A percentile compares a stretch with the other conserved stretches of the same genome.
phyloP scores from a whole-genome alignment of 2,113 vertebrate genomes.

The Malurus alboscapulatus region DNA sequence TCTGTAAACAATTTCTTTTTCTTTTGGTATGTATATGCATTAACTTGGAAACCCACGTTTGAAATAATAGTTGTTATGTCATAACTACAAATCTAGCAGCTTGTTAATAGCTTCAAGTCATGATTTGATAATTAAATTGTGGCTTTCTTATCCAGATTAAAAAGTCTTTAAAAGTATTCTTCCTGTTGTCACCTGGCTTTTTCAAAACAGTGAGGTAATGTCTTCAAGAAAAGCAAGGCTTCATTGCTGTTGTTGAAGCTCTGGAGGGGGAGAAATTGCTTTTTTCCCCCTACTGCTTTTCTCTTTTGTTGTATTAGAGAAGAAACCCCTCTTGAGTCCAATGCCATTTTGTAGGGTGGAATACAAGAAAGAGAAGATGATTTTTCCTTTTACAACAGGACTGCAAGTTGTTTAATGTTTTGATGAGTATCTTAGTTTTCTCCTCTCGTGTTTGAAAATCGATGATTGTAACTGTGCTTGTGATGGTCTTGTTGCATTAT shows the following conservation, averaged over 20 bases:
- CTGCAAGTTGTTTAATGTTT: background rate
- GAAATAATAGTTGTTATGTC: background rate
- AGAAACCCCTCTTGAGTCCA: background rate
- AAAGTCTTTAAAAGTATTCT: background rate
- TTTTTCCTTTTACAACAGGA: background rate
- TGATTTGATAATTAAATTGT: background rate
- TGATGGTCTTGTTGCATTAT: background rate
- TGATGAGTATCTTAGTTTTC: background rate
- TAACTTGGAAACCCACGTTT: background rate
- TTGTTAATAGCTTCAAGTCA: background rate
- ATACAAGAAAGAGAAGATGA: background rate
- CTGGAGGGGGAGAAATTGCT: background rate
- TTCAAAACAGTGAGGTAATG: background rate
- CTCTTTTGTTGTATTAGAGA: background rate
- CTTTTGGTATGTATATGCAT: background rate
- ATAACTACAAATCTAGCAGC: background rate
- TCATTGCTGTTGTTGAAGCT: background rate
- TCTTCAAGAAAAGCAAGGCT: background rate
- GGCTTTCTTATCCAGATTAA: background rate
- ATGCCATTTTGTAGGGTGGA: background rate
- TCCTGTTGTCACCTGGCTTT: background rate
- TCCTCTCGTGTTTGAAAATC: background rate
- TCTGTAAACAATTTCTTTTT: background rate
- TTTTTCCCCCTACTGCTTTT: background rate
- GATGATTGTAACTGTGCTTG: background rate